A percentile compares a stretch with the other conserved stretches of the same genome.
phyloP scores from a whole-genome alignment of 92 coral and sea anemone genomes.

The Virgularia gustaviana region DNA sequence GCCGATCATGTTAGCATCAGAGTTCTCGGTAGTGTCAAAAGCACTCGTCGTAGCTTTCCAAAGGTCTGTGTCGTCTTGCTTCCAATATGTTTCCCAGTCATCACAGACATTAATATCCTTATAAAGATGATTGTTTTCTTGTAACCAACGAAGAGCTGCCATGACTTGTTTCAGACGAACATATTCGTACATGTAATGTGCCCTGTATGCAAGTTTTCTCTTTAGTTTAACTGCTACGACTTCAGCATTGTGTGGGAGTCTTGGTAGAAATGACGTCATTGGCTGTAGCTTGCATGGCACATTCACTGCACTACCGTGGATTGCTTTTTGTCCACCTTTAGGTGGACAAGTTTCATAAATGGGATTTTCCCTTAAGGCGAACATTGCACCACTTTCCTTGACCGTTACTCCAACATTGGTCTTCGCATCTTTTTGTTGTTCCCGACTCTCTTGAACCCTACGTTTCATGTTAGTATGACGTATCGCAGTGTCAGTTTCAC shows the following conservation, averaged over 20 bases:
- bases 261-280: constrained; percentile 52
- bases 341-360: constrained; percentile 57
- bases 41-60: neutral
- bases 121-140: neutral
- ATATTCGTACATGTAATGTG: constrained; percentile 63
- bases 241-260: constrained; percentile 52
- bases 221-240: constrained; percentile 61
- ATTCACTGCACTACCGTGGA: constrained; percentile 59
- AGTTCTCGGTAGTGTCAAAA: neutral
- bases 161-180: constrained; percentile 57
- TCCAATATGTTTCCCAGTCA: constrained; percentile 3
- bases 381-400: too few species aligned
- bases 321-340: constrained; percentile 51
- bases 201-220: constrained; percentile 53
- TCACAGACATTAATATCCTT: neutral
- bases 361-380: too few species aligned
- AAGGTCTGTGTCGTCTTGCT: neutral
- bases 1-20: neutral
- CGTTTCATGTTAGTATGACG: too few species aligned
- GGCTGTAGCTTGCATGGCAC: constrained; percentile 63
- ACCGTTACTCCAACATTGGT: too few species aligned
- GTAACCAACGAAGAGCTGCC: constrained; percentile 32
- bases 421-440: too few species aligned
- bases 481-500: too few species aligned
- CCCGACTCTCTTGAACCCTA: too few species aligned